These are phyloP conservation scores for Probosciger aterrimus DNA, from an alignment of 2,113 vertebrate species.

Conservation along the genomic window DNA sequence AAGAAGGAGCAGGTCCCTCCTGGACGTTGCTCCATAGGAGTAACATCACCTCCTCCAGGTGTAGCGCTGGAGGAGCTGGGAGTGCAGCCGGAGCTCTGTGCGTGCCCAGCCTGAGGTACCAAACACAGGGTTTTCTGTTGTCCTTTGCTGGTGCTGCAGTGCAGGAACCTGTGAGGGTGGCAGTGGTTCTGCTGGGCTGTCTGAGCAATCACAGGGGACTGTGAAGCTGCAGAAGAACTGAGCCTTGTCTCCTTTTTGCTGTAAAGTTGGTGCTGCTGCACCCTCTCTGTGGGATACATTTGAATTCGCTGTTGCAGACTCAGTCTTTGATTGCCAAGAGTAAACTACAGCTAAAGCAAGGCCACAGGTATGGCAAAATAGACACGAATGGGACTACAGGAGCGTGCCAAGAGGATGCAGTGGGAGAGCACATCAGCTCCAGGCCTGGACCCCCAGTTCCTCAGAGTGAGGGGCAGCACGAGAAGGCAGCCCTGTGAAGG, in stretches of 20 bases:
- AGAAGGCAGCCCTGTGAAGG: neutral
- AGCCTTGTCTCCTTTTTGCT: neutral
- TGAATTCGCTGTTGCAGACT: rapidly evolving
- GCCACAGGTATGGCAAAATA: neutral
- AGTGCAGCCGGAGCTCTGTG: neutral
- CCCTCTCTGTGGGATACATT: neutral
- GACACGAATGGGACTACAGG: neutral
- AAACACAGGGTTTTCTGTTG: rapidly evolving
- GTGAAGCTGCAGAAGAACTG: neutral
- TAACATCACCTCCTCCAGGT: neutral
- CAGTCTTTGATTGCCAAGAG: neutral
- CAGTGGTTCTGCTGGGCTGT: neutral
- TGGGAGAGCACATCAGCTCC: rapidly evolving
- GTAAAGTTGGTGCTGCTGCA: neutral
- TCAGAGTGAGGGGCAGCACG: neutral
- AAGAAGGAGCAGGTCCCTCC: neutral
- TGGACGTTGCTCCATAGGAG: neutral
- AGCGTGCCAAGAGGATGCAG: neutral
- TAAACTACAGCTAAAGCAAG: neutral
- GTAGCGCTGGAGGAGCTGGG: rapidly evolving
- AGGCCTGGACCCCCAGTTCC: neutral
- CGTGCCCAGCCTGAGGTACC: neutral
- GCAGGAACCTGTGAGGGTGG: neutral
- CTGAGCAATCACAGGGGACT: neutral
- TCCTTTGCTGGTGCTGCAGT: neutral